Percentiles rank a stretch among this genome's conserved stretches.
Conservation (phyloP, 2,888 invertebrate genomes). For the Flexamia atlantica region DNA sequence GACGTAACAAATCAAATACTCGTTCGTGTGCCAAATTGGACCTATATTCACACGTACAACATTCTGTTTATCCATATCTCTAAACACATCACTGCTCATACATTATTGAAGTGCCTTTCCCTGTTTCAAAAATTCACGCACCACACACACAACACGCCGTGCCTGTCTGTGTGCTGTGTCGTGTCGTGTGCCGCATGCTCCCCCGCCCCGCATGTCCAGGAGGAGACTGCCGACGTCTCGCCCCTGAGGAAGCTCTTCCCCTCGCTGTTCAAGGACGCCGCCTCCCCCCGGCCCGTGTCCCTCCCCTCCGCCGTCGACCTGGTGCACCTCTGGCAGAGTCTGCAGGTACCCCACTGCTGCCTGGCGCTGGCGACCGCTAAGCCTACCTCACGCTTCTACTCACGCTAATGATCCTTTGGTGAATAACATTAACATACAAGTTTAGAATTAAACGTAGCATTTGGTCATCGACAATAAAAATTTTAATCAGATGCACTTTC, state of each 20-base stretch:
- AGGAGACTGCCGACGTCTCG: conserved; percentile 37
- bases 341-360: conserved; percentile 72
- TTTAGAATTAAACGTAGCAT: no score
- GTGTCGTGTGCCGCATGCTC: background rate
- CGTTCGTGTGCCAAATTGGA: no score
- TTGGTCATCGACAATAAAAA: no score
- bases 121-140: background rate
- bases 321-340: conserved; percentile 72
- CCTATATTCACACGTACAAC: no score
- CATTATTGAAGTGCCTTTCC: no score
- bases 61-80: no score
- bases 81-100: no score
- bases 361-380: conserved; percentile 2
- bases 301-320: conserved; percentile 72
- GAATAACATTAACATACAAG: conserved; percentile 10
- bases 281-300: conserved; percentile 71
- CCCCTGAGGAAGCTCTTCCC: conserved; percentile 54
- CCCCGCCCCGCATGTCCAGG: background rate
- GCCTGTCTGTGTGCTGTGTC: background rate
- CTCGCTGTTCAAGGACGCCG: conserved; percentile 56
- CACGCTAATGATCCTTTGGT: background rate
- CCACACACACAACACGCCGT: background rate
- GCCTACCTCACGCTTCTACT: conserved; percentile 24
- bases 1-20: no score
- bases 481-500: no score